Base-by-base conservation (phyloP, 2,888 invertebrate genomes). In the Mesopsocus fuscifrons region DNA sequence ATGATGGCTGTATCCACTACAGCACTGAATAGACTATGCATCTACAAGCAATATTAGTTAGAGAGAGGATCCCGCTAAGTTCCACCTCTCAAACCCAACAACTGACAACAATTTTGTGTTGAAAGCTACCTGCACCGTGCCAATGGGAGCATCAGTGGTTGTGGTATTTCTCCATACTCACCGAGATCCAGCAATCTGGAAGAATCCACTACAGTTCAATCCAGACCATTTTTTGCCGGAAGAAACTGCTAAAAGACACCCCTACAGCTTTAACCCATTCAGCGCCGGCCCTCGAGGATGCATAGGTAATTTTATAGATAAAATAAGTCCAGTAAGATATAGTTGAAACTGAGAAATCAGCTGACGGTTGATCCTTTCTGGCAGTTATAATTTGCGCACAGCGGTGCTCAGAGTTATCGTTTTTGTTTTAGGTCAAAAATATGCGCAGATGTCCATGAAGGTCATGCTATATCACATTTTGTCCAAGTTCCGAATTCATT, bases 151-250 rank as follows among this genome's bases (percentile, higher is more conserved):
- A 2, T 79, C 78, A 0, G 66, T 78, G 3, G 57, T 72, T 1
- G 68, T 82, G 41, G 67, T 69, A 2, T 75, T 74, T 2, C 73
- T 64, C 53, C 67, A 71, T 52, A 58, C 77, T 44, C 85, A 85
- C 57, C 72, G 78, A 45, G 68, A 76, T 49, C 61, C 68, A 2
- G 71, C 75, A 50, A 66, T 74, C 41, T 87, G 78, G 60, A 72
- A 77, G 11, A 76, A 85, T 59, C 78, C 85, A 1, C 63, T 71
- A 41, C 67, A 64, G 48, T 87, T 81, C 55, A 68, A 85, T 62
- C 85, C 85, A 2, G 83, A 85, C 57, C 77, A 84, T 56, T 85
- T 85, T 66, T 63, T 82, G 48, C 77, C 81, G 1, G 83, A 84
- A 55, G 73, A 69, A 49, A 74, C 74, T 48, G 74, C 74, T 43